Base-by-base conservation (phyloP, 2,113 vertebrate genomes). In the Barbus barbus region DNA sequence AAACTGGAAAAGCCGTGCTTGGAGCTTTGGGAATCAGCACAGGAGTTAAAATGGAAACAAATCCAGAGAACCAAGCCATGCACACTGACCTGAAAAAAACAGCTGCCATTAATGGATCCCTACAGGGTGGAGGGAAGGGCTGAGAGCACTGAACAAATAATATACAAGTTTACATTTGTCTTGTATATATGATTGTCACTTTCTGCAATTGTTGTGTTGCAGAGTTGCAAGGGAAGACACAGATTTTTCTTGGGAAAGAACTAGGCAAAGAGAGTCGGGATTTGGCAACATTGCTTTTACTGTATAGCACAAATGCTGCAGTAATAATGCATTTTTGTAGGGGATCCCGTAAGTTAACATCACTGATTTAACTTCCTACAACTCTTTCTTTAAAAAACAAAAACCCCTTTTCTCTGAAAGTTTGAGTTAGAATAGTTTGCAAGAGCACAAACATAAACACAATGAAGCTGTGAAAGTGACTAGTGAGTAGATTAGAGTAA, bases 21-120 rank as follows among this genome's bases (percentile, higher is more conserved):
- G 95, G 96, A 94, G 94, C 96, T 86, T 86, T 95, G 89, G 97
- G 96, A 93, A 93, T 96, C 92, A 94, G 96, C 88, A 93, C 95
- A 93, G 95, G 96, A 92, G 89, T 96, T 94, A 98, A 96, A 93
- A 91, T 95, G 91, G 97, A 99, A 94, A 94, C 96, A 91, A 96
- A 96, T 89, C 92, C 95, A 76, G 97, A 98, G 90, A 96, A 94
- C 96, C 97, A 98, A 91, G 96, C 96, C 85, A 95, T 98, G 97
- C 97, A 96, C 94, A 97, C 97, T 95, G 98, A 98, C 93, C 94
- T 99, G 91, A 99, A 97, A 94, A 53, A 98, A 98, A 91, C 96
- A 88, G 90, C 95, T 87, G 92, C 95, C 90, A 93, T 92, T 91
- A 94, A 93, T 92, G 91, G 90, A 90, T 82, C 89, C 90, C 92